Evolutionary conservation across 2,888 invertebrate genomes (phyloP), one percentile per base, ranked within the genome.

Genomic region (Lissocephala sabroskyi): DNA sequence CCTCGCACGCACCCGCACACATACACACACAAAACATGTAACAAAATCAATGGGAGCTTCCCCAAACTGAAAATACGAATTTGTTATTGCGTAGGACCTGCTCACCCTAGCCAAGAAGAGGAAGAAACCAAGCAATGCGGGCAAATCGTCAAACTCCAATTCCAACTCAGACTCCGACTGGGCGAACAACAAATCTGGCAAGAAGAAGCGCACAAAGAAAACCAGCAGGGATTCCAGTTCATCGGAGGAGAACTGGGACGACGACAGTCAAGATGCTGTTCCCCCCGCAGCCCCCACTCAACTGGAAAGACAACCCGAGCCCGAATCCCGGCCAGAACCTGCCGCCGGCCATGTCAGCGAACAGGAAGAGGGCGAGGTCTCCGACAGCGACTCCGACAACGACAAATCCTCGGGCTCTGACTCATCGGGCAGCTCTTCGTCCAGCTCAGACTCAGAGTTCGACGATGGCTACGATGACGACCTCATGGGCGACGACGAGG

Each of bases 401-500:
- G 57, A 48, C 1, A 50, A 45, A 35, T 78, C 79, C 0, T 65
- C 71, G 10, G 71, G 76, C 0, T 67, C 78, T 3, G 63, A 62
- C 17, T 65, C 76, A 3, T 62, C 76, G 1, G 62, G 60, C 9
- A 74, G 76, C 0, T 71, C 78, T 2, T 86, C 87, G 0, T 87
- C 86, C 1, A 89, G 88, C 63, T 89, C 88, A 45, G 92, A 94
- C 59, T 93, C 92, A 62, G 96, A 97, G 83, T 98, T 97, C 80
- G 92, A 96, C 81, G 98, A 98, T 86, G 98, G 98, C 56, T 97
- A 94, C 73, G 98, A 97, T 82, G 97, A 98, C 59, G 94, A 98
- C 81, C 88, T 98, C 19, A 97, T 98, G 92, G 97, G 97, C 0
- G 97, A 98, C 83, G 97, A 95, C 52, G 97, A 96, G 64, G 98